Conservation (phyloP, 2,797 vertebrate genomes). For the Sebastes vulpes region DNA sequence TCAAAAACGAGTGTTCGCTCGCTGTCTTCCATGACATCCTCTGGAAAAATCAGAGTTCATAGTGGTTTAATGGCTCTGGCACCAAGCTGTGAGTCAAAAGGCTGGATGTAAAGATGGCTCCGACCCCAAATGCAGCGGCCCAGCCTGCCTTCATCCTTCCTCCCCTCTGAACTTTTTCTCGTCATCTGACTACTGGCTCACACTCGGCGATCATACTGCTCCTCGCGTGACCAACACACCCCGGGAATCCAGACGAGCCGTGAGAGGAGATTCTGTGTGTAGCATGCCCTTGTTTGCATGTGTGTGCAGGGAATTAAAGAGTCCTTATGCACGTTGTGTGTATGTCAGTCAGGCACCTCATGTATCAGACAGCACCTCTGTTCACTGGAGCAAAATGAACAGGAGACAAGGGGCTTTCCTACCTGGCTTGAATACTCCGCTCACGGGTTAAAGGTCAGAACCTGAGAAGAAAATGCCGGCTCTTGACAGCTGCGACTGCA, state of each 20-base stretch:
- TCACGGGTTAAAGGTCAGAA: constrained; percentile 36
- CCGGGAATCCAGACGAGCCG: constrained; percentile 45
- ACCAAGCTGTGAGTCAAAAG: constrained; percentile 45
- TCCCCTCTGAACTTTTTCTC: constrained; percentile 19
- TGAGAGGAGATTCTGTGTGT: constrained; percentile 35
- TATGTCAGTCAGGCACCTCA: constrained; percentile 65
- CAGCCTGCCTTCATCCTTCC: constrained; percentile 34
- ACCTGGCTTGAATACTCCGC: constrained; percentile 4
- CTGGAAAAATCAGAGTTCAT: constrained; percentile 46
- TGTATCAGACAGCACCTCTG: constrained; percentile 75
- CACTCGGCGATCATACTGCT: constrained; percentile 27
- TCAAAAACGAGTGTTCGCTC: constrained; percentile 8
- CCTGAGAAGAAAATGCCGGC: constrained; percentile 33
- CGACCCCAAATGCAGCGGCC: constrained; percentile 26
- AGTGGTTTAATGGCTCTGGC: constrained; percentile 40
- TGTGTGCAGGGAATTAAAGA: constrained; percentile 28
- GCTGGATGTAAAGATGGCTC: constrained; percentile 60
- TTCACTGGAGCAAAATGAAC: constrained; percentile 61
- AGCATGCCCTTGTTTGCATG: not conserved
- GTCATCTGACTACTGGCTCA: constrained; percentile 39
- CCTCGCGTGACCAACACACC: constrained; percentile 62
- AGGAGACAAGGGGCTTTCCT: constrained; percentile 59
- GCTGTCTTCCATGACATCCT: constrained; percentile 30
- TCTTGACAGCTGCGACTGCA: constrained; percentile 44
- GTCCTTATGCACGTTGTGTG: constrained; percentile 30